A percentile compares a stretch with the other conserved stretches of the same genome.
phyloP scores from a whole-genome alignment of 2,113 vertebrate genomes.

The Pomatorhinus ruficollis region DNA sequence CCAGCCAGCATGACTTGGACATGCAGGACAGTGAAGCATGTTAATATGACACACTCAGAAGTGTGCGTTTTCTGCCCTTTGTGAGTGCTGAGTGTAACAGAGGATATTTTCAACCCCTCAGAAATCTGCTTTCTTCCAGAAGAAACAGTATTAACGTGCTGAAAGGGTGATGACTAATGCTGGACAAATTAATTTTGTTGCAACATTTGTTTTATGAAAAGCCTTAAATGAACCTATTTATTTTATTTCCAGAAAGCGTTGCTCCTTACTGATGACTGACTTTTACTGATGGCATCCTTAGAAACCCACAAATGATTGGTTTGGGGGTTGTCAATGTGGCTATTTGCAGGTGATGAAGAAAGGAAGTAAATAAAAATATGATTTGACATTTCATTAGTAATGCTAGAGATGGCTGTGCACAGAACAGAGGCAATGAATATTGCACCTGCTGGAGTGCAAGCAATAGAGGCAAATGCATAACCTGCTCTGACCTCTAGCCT shows the following conservation, averaged over 20 bases:
- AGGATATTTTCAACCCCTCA: background rate
- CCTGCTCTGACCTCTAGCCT: slow-evolving; percentile 51
- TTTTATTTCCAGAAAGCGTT: background rate
- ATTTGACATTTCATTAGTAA: slow-evolving; percentile 60
- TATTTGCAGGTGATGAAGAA: slow-evolving; percentile 51
- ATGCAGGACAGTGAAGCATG: background rate
- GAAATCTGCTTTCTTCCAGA: background rate
- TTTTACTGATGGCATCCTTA: slow-evolving; percentile 29
- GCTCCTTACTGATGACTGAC: background rate
- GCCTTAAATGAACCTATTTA: slow-evolving; percentile 4
- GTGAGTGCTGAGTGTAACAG: background rate
- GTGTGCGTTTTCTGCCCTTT: background rate
- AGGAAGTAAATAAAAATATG: slow-evolving; percentile 48
- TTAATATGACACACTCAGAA: background rate
- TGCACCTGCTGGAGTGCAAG: slow-evolving; percentile 48
- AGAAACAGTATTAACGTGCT: background rate
- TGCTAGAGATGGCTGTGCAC: slow-evolving; percentile 34
- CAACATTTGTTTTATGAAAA: slow-evolving; percentile 47
- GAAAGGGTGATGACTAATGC: slow-evolving; percentile 41
- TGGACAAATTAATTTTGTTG: slow-evolving; percentile 59
- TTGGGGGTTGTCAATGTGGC: background rate
- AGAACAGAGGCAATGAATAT: slow-evolving; percentile 47
- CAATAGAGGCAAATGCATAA: slow-evolving; percentile 46
- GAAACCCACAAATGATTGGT: background rate
- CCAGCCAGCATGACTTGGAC: background rate